Conservation (phyloP, 2,797 vertebrate genomes). For the Rhincodon typus region DNA sequence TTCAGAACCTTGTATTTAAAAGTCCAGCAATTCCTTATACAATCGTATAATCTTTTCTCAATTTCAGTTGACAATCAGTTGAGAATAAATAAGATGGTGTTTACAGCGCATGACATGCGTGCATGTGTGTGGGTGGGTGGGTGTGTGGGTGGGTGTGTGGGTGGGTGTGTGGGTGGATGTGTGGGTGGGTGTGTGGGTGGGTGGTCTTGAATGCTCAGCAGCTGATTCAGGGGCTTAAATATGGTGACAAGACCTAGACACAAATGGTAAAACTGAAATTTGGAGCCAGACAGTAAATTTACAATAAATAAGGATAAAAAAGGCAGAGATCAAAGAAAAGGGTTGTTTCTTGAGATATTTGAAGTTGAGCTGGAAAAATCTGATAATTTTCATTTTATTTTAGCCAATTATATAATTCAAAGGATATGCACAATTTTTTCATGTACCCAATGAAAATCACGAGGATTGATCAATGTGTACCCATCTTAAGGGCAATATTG, state of each 20-base stretch:
- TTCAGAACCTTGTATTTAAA: too few relatives aligned
- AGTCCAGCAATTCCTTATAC: too few relatives aligned
- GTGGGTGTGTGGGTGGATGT: too few relatives aligned
- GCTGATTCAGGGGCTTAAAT: not conserved
- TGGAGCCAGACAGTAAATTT: not conserved
- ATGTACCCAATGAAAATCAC: not conserved
- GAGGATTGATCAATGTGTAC: not conserved
- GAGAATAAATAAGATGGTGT: too few relatives aligned
- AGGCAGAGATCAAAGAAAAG: not conserved
- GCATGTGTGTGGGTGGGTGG: too few relatives aligned
- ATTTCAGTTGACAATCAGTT: too few relatives aligned
- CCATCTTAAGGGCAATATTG: not conserved
- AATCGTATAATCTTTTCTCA: too few relatives aligned
- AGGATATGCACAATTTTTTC: not conserved
- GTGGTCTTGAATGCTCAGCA: too few relatives aligned
- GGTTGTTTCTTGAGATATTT: too few relatives aligned
- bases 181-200: not conserved
- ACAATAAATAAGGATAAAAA: not conserved
- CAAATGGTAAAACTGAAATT: not conserved
- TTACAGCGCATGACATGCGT: too few relatives aligned
- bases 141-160: not conserved
- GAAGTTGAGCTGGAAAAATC: not conserved
- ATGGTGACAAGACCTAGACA: not conserved
- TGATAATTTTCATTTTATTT: not conserved
- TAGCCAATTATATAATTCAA: not conserved